Evolutionary conservation across 2,888 invertebrate species (phyloP).

Genomic region (Trissolcus japonicus): DNA sequence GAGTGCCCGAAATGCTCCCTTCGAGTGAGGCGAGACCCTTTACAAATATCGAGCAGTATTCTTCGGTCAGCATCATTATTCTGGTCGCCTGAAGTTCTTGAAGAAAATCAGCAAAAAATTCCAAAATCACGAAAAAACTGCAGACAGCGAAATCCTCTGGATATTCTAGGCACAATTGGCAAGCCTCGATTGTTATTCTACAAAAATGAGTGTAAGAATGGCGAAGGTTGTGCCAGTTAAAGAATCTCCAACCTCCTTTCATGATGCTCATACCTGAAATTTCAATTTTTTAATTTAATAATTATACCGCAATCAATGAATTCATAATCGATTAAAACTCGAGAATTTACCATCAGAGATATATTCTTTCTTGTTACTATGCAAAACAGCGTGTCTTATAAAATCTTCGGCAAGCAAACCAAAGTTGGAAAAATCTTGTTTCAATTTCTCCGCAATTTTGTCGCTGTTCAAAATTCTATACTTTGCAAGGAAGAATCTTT

Average conservation of each 20-base stretch:
- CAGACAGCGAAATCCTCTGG: conserved; percentile 57
- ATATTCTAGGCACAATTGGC: conserved; percentile 63
- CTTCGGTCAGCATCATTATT: conserved; percentile 1
- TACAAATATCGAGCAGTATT: conserved; percentile 8
- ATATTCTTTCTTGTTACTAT: conserved; percentile 64
- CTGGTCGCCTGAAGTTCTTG: conserved; percentile 4
- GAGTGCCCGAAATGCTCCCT: conserved; percentile 21
- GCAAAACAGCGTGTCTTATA: conserved; percentile 65
- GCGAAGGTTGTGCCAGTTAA: conserved; percentile 59
- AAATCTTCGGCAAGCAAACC: conserved; percentile 60
- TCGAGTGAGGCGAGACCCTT: not conserved
- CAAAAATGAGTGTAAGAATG: conserved; percentile 49
- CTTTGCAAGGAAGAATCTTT: conserved; percentile 60
- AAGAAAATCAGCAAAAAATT: conserved; percentile 49
- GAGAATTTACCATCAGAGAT: conserved; percentile 38
- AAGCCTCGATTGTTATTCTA: conserved; percentile 64
- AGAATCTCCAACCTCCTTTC: conserved; percentile 52
- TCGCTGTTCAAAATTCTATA: conserved; percentile 53
- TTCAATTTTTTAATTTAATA: not conserved
- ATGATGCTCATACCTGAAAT: conserved; percentile 31
- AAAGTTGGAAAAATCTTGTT: conserved; percentile 38
- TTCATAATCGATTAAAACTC: not conserved
- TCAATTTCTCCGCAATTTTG: conserved; percentile 37
- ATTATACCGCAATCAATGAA: not conserved
- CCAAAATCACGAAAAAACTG: conserved; percentile 63